Base-by-base conservation (phyloP, 2,888 invertebrate genomes). In the Troides oblongomaculatus region DNA sequence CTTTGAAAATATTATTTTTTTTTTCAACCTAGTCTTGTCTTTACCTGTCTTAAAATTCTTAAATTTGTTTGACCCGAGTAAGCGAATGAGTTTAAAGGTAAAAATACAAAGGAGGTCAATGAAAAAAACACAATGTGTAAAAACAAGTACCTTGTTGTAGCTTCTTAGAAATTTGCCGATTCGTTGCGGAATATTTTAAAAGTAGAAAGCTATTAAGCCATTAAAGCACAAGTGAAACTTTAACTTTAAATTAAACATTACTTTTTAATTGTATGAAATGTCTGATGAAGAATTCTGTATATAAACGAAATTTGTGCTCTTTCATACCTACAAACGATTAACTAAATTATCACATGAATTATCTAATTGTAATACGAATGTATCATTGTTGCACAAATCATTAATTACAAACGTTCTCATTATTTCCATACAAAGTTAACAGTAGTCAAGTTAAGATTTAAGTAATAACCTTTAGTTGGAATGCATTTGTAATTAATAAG, bases 61-160 rank as follows among this genome's bases (percentile, higher is more conserved):
- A 60, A 39, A 53, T 66, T 65, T 21, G 21, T 36, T 58, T 68
- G 39, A 68, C 68, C 58, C 36, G n/a, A 18, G 1, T 53, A 7
- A 53, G 56, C 53, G 75, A 78, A 76, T 74, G 79, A 77, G 64
- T 68, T 63, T 64, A 68, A 64, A 68, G 60, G 68, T 68, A 63
- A 63, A n/a, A 53, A 18, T 53, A n/a, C 10, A 53, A 53, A 62
- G 53, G 63, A 65, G 64, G 65, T 69, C 69, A 69, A 61, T 53
- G 46, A 23, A 58, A 50, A 36, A 62, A 39, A 59, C 25, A 53
- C n/a, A 30, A 50, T 3, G 2, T 56, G 30, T 17, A 63, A 6
- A 58, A 64, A 18, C 39, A 10, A 2, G 36, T 59, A 36, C 10
- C 46, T 46, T 36, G n/a, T 14, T 23, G 36, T 36, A 4, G 25